Base-by-base conservation (phyloP, 2,888 invertebrate species). In the Acleris cristana region DNA sequence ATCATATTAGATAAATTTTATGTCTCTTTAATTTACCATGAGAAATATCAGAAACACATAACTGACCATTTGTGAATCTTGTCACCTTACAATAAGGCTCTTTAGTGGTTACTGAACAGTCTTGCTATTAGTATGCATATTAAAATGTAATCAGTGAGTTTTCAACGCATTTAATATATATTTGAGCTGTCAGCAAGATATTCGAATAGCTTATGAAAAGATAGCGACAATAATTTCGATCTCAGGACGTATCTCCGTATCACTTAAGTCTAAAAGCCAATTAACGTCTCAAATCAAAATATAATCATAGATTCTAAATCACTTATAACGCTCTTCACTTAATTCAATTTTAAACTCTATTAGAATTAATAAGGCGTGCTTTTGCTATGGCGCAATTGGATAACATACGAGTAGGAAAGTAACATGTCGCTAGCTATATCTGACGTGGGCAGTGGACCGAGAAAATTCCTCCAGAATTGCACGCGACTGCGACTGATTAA, bases 401-500 rank as follows among this genome's bases (percentile, higher is more conserved):
- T 18, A 48, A 58, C 23, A 18, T 48, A 48, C 48, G 18, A 26
- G 4, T 26, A 16, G 26, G 10, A 48, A 48, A 58, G 48, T 26
- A 48, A 26, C 45, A 18, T 19, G 34, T 34, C 30, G 19, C 14
- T 56, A 56, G 55, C 21, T 44, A 48, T 48, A 58, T 45, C 48
- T 48, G 45, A 18, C 23, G 51, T 14, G 21, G 2, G 26, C 58
- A 48, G 48, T 58, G 48, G 12, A 26, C n/a, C 58, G 58, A 14
- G 45, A 45, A 44, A n/a, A 58, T 58, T 58, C 58, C 18, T 26
- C 21, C 6, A 21, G 18, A 26, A 48, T 7, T 16, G 58, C 58
- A 58, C 58, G 58, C 58, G 26, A 48, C 5, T 12, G 45, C 21
- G 6, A 21, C 56, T 1, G 16, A 45, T 44, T 40, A 63, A 59